Evolutionary conservation across 2,797 vertebrate genomes (phyloP).

Genomic region (Sebastolobus altivelis): DNA sequence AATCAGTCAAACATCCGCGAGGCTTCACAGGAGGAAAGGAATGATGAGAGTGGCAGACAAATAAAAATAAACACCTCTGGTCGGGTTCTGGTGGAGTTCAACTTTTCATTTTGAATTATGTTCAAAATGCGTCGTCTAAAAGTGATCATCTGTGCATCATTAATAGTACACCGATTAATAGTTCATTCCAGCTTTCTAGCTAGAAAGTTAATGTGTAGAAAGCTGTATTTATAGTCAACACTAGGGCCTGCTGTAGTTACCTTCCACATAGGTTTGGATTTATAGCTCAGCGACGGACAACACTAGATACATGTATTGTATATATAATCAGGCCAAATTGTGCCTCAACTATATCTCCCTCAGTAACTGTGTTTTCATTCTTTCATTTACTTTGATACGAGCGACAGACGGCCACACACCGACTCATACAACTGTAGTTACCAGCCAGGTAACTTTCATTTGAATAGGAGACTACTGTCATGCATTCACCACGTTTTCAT

Average conservation of each 20-base stretch:
- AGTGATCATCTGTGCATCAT: neutral
- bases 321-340: neutral
- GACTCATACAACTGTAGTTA: neutral
- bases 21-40: neutral
- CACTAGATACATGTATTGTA: neutral
- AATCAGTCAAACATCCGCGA: constrained; percentile 33
- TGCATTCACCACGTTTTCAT: neutral
- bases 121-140: neutral
- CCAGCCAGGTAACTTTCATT: neutral
- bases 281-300: neutral
- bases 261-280: too few relatives aligned
- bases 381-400: neutral
- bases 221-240: too few relatives aligned
- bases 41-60: neutral
- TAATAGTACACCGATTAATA: neutral
- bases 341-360: neutral
- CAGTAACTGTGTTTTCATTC: neutral
- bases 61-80: neutral
- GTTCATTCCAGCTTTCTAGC: too few relatives aligned
- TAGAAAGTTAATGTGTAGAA: too few relatives aligned
- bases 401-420: neutral
- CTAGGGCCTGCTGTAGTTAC: too few relatives aligned
- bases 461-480: neutral
- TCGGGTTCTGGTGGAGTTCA: constrained; percentile 3
- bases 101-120: neutral